Evolutionary conservation across 2,113 vertebrate genomes (phyloP), one percentile per base, ranked within the genome.

Genomic region (Nibea albiflora): DNA sequence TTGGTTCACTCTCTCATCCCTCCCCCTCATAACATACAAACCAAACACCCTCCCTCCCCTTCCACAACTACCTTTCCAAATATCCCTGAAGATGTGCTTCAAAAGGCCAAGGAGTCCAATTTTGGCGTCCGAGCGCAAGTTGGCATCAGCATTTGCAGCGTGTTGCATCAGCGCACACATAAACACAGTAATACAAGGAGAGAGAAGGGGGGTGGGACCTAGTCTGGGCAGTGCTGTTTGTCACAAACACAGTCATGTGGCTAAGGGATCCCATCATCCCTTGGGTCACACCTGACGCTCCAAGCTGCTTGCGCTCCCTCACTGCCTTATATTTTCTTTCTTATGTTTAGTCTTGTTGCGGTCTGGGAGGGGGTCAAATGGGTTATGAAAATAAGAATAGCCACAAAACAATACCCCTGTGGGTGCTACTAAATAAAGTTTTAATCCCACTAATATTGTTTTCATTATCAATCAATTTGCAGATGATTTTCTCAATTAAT

Each of bases 131-230:
- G 11, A 46, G 31, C 2, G 42, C 44, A 74, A 85, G 76, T 63
- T 81, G 61, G 63, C 71, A 65, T 85, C 90, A 92, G 81, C 8
- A 63, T 94, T 95, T 95, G 92, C 94, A 92, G 62, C n/a, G 26
- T 88, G 85, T 94, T 94, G 93, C 94, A 90, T 95, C 94, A 95
- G 63, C 19, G 0, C 61, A 22, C 39, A 80, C 54, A 83, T 61
- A 83, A 85, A 91, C 77, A 65, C 69, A 44, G 1, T 2, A 24
- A 39, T 44, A 4, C 47, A 46, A 39, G 42, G 52, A 71, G 44
- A 46, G 65, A 39, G 42, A 6, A 9, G 35, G 6, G 16, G 46
- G 17, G 39, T 7, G 4, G 22, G 61, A 16, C 1, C 20, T n/a
- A 1, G 57, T 22, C 52, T 50, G 56, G 66, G 44, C 20, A 4